phyloP scores from a whole-genome alignment of 2,888 invertebrate genomes.

The Xanthia icteritia region DNA sequence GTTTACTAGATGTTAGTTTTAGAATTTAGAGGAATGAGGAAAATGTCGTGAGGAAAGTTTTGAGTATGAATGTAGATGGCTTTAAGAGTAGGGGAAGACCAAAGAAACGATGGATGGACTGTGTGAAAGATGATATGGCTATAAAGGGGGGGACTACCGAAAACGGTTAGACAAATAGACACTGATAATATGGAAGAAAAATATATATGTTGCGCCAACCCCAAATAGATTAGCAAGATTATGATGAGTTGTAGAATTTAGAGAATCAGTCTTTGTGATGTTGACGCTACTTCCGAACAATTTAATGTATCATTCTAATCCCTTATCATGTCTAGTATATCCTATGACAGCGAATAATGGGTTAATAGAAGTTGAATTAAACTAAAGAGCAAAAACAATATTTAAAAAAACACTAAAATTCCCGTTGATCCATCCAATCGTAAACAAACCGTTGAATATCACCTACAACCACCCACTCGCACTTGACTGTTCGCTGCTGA shows the following conservation, averaged over 20 bases:
- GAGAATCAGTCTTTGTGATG: not conserved
- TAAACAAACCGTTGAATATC: conserved; percentile 1
- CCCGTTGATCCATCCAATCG: not conserved
- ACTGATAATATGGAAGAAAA: no score
- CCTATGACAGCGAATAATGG: not conserved
- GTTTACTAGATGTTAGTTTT: not conserved
- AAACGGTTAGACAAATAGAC: no score
- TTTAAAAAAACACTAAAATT: not conserved
- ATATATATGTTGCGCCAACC: no score
- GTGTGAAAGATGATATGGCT: no score
- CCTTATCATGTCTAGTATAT: not conserved
- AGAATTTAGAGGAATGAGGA: not conserved
- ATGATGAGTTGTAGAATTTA: no score
- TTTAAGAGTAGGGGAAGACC: no score
- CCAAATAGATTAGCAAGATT: no score
- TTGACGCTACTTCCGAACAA: not conserved
- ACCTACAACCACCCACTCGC: conserved; percentile 31
- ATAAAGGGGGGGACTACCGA: no score
- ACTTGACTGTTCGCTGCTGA: conserved; percentile 41
- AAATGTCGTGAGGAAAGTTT: no score
- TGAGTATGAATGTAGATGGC: no score
- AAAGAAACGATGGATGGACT: no score
- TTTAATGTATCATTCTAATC: not conserved
- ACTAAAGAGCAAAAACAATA: not conserved
- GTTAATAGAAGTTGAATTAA: no score